Evolutionary conservation across 2,113 vertebrate genomes (phyloP).

Genomic region (Istiophorus platypterus): DNA sequence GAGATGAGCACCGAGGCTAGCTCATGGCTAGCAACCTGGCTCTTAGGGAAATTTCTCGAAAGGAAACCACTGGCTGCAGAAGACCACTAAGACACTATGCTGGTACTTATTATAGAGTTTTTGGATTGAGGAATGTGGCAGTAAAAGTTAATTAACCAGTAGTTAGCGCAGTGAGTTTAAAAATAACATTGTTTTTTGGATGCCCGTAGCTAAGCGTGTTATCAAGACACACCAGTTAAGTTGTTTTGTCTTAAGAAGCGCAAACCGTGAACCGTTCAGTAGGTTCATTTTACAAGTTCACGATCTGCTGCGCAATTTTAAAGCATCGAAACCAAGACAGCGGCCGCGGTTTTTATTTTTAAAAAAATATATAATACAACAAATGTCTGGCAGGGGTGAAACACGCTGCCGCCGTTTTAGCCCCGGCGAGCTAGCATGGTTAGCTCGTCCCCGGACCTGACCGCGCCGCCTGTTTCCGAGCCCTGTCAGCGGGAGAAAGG

Average conservation of each 20-base stretch:
- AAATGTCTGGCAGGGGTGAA: background rate
- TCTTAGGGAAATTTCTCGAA: slow-evolving; percentile 35
- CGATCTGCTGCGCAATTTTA: fast-evolving
- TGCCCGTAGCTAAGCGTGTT: background rate
- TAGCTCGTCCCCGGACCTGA: slow-evolving; percentile 38
- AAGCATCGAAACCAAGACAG: background rate
- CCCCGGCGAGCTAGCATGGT: slow-evolving; percentile 34
- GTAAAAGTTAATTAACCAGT: background rate
- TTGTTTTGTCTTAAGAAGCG: background rate
- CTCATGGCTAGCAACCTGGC: background rate
- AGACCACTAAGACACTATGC: fast-evolving
- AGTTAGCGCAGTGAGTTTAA: background rate
- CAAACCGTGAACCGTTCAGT: background rate
- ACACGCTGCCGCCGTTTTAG: background rate
- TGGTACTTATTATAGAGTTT: background rate
- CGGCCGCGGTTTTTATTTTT: fast-evolving
- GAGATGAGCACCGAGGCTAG: background rate
- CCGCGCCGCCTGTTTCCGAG: slow-evolving; percentile 21
- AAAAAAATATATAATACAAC: background rate
- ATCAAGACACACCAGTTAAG: background rate
- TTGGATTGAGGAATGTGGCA: background rate
- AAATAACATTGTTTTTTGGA: background rate
- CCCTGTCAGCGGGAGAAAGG: background rate
- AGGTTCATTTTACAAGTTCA: background rate
- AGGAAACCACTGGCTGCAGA: fast-evolving